phyloP scores from a whole-genome alignment of 1,140 invertebrate species.

The Macrobrachium nipponense region DNA sequence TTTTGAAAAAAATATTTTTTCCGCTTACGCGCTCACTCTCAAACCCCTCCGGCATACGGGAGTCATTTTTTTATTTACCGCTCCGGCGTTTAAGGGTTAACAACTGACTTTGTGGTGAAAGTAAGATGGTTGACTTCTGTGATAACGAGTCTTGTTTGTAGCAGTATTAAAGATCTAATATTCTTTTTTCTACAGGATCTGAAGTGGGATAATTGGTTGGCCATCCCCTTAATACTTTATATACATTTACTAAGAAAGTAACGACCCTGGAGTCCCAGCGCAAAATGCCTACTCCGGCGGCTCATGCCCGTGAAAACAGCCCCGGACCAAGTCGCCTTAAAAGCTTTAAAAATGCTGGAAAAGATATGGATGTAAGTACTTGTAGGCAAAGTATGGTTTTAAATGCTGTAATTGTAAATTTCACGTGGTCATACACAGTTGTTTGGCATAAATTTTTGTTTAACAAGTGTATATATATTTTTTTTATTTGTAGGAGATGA shows the following conservation, averaged over 20 bases:
- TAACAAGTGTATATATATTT: not conserved
- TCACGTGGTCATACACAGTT: not conserved
- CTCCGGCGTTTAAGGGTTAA: no score
- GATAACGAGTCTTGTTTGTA: not conserved
- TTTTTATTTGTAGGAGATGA: slow-evolving; percentile 77
- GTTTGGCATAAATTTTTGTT: not conserved
- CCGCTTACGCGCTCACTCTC: no score
- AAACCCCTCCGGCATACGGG: no score
- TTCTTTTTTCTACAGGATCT: not conserved
- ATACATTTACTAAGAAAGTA: not conserved
- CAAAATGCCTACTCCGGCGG: slow-evolving; percentile 65
- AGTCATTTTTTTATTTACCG: no score
- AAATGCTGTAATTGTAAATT: not conserved
- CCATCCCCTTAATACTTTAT: not conserved
- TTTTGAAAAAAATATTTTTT: no score
- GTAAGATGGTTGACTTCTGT: not conserved
- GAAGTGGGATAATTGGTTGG: not conserved
- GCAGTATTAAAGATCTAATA: not conserved
- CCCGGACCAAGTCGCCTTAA: slow-evolving; percentile 66
- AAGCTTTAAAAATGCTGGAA: slow-evolving; percentile 70
- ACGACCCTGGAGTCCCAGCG: slow-evolving; percentile 46
- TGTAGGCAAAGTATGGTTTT: not conserved
- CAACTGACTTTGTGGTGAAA: no score
- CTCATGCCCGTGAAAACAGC: slow-evolving; percentile 62
- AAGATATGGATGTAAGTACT: slow-evolving; percentile 69